Conservation (phyloP, 2,888 invertebrate species). For the Ditula angustiorana region DNA sequence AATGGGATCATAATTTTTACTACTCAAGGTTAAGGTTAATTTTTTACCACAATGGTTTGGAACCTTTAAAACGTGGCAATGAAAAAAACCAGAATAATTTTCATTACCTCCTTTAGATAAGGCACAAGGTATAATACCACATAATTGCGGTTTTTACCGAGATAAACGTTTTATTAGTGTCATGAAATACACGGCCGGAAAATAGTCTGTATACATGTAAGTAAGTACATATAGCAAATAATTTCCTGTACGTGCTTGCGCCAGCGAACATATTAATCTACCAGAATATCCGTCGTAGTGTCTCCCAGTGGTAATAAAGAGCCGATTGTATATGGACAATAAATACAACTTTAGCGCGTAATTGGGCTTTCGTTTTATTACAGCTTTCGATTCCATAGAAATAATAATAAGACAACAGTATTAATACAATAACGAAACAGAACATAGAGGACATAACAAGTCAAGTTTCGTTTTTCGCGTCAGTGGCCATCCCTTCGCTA, state of each 20-base stretch:
- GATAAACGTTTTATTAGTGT: background rate
- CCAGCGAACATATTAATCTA: constrained; percentile 32
- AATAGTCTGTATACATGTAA: constrained; percentile 1
- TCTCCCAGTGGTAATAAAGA: constrained; percentile 26
- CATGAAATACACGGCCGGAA: background rate
- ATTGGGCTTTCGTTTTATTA: constrained; percentile 36
- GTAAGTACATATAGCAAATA: constrained; percentile 15
- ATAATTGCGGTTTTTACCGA: background rate
- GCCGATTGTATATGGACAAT: constrained; percentile 24
- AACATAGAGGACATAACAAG: constrained; percentile 64
- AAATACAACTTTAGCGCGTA: constrained; percentile 35
- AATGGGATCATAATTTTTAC: too few species aligned
- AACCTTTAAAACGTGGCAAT: too few species aligned
- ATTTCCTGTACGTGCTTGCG: constrained; percentile 31
- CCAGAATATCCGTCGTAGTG: constrained; percentile 21
- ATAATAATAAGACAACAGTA: constrained; percentile 46
- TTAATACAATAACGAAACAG: constrained; percentile 64
- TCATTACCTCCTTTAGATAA: background rate
- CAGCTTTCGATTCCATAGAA: constrained; percentile 31
- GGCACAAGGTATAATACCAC: background rate
- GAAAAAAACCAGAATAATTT: background rate
- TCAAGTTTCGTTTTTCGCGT: constrained; percentile 72
- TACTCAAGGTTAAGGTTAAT: too few species aligned
- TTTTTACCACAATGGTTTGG: too few species aligned
- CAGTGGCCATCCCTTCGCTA: constrained; percentile 69